These are phyloP conservation scores for Philonicus albiceps DNA, from an alignment of 2,888 invertebrate species.

Conservation along the genomic window DNA sequence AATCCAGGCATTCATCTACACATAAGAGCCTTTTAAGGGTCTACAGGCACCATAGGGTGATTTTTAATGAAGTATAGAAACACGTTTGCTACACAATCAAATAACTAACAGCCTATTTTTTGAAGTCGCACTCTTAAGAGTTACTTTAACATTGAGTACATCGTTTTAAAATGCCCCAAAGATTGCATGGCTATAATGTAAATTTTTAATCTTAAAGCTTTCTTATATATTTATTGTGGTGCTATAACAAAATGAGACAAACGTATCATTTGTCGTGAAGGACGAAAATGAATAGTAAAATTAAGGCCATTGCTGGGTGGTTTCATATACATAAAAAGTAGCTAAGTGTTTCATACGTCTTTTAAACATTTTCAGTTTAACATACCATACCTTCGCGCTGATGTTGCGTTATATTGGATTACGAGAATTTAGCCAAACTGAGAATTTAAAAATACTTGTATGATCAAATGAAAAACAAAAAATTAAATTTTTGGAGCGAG, in stretches of 20 bases:
- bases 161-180: background rate
- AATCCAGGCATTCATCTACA: background rate
- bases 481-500: too few species aligned
- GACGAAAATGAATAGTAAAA: too few species aligned
- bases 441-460: too few species aligned
- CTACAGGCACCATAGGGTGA: background rate
- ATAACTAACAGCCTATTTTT: background rate
- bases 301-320: too few species aligned
- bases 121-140: background rate
- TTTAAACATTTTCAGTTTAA: too few species aligned
- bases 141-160: background rate
- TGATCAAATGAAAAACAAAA: too few species aligned
- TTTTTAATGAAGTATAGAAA: background rate
- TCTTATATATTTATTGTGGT: background rate
- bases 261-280: too few species aligned
- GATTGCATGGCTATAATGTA: background rate
- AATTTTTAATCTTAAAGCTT: background rate
- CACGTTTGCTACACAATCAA: background rate
- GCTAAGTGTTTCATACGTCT: too few species aligned
- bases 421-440: too few species aligned
- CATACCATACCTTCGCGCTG: too few species aligned
- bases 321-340: too few species aligned
- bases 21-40: background rate
- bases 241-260: background rate
- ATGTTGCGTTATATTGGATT: too few species aligned